Evolutionary conservation across 2,888 invertebrate genomes (phyloP), one percentile per base, ranked within the genome.

Genomic region (Lampropteryx suffumata): DNA sequence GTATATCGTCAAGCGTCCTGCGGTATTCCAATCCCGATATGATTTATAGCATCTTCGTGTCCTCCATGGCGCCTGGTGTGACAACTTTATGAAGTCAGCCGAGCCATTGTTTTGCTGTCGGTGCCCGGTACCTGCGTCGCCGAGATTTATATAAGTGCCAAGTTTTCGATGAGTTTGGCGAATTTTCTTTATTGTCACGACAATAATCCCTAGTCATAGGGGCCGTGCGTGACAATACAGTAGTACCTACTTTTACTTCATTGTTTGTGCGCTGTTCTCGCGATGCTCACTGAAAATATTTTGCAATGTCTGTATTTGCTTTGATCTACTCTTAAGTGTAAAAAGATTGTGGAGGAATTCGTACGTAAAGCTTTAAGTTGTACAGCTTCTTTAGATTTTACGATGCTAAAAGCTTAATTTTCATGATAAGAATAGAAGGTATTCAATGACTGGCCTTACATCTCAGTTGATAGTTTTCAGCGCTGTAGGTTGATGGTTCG

Each of bases 21-120:
- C 14, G 21, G 24, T 42, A 51, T 52, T 52, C 51, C 36, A 42
- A 42, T 42, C 47, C 17, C 10, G 14, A 24, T 67, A 70, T 84
- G 82, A 85, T 82, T 84, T 84, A 84, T 73, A 12, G 44, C 41
- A 33, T 39, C 59, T 74, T 71, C 84, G 82, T 84, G 86, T 71
- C 51, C 45, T 43, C 58, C 41, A 65, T 69, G 73, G 79, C 81
- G 76, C 78, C 79, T 61, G 62, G 67, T 69, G 78, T 70, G 84
- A 81, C 84, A 82, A 76, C 72, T 80, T 83, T 82, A 82, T 74
- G 82, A 53, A 56, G 55, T 42, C 58, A n/a, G 32, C 10, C 48
- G 30, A 36, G 71, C 70, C 71, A 67, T 79, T 78, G 81, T 80
- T 74, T 64, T 70, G 67, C 61, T 32, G 48, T 33, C 37, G 36